Evolutionary conservation across 1,140 invertebrate species (phyloP).

Genomic region (Macrobrachium rosenbergii): DNA sequence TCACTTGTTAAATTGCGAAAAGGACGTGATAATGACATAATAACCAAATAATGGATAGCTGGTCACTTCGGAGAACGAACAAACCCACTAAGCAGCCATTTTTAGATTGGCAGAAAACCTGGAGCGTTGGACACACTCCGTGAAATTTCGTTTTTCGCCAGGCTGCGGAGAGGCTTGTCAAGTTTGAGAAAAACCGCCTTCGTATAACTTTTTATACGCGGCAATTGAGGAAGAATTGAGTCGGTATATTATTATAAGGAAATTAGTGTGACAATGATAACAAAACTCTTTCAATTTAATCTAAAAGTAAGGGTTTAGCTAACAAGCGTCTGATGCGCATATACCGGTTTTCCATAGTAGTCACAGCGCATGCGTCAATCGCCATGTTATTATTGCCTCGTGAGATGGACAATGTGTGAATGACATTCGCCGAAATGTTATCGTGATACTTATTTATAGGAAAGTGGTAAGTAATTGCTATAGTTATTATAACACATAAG

Average conservation of each 20-base stretch:
- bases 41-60: background rate
- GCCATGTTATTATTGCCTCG: slow-evolving; percentile 44
- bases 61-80: background rate
- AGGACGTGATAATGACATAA: background rate
- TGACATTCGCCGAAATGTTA: background rate
- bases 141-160: slow-evolving; percentile 15
- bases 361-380: slow-evolving; percentile 33
- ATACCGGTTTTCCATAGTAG: background rate
- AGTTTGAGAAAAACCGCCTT: background rate
- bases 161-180: background rate
- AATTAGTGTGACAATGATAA: no score
- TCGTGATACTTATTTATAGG: no score
- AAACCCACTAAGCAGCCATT: slow-evolving; percentile 33
- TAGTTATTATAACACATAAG: no score
- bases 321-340: slow-evolving; percentile 15
- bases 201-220: background rate
- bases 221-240: no score
- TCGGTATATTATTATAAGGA: no score
- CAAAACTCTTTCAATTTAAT: no score
- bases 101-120: slow-evolving; percentile 21
- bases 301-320: no score
- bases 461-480: no score
- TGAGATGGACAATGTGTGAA: slow-evolving; percentile 7
- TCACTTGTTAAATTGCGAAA: slow-evolving; percentile 10
- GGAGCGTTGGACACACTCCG: background rate